These are phyloP conservation scores for Agrochola lota DNA, from an alignment of 2,888 invertebrate species.

Conservation along the genomic window DNA sequence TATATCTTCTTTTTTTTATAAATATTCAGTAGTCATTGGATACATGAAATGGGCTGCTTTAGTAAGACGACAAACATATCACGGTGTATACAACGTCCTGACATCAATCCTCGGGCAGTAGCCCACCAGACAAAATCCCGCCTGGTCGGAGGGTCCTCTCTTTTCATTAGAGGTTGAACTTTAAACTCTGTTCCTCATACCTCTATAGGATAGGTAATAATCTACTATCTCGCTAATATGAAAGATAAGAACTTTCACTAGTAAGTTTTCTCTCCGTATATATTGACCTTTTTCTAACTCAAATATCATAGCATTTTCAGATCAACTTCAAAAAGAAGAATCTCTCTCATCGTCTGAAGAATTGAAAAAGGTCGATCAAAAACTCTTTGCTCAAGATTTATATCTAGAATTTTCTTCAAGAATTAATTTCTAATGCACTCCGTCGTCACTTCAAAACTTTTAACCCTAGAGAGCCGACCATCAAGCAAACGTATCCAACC, in stretches of 20 bases:
- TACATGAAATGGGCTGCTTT: no score
- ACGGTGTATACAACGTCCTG: no score
- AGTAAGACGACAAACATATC: no score
- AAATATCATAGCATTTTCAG: neutral
- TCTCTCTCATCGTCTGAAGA: no score
- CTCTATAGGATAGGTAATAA: neutral
- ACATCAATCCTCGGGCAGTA: no score
- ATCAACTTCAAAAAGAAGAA: neutral
- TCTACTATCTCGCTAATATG: neutral
- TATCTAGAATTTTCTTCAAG: neutral
- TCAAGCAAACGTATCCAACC: conserved; percentile 25
- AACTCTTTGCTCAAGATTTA: neutral
- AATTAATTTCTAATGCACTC: conserved; percentile 18
- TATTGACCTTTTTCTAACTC: neutral
- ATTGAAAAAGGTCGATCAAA: neutral
- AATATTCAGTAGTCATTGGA: no score
- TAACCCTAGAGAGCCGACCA: conserved; percentile 13
- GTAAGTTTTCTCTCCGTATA: no score
- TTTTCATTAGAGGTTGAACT: no score
- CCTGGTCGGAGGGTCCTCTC: no score
- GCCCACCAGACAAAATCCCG: no score
- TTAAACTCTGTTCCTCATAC: no score
- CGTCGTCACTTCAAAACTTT: conserved; percentile 31
- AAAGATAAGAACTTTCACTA: neutral
- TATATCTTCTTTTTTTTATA: no score